Evolutionary conservation across 2,797 vertebrate genomes (phyloP).

Genomic region (Oryzias dopingdopingensis): DNA sequence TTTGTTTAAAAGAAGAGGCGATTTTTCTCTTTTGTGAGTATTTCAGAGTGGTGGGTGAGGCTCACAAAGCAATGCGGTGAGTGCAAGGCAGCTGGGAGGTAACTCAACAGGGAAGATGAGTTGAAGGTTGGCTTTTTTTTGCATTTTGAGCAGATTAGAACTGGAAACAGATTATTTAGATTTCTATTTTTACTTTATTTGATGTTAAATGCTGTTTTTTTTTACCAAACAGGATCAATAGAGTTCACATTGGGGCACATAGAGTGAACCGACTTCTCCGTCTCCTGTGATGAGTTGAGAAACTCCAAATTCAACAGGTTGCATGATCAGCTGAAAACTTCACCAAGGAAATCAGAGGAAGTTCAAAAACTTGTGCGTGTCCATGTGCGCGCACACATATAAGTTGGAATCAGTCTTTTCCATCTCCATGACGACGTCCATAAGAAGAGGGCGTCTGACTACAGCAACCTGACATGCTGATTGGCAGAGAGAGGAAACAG

Average conservation of each 20-base stretch:
- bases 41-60: slow-evolving; percentile 13
- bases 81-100: too few relatives aligned
- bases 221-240: not conserved
- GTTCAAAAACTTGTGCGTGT: slow-evolving; percentile 37
- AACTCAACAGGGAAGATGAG: too few relatives aligned
- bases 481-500: slow-evolving; percentile 72
- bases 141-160: not conserved
- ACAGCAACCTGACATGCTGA: slow-evolving; percentile 74
- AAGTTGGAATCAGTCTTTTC: slow-evolving; percentile 54
- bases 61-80: slow-evolving; percentile 13
- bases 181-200: slow-evolving; percentile 14
- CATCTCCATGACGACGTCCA: slow-evolving; percentile 81
- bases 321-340: slow-evolving; percentile 30
- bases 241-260: not conserved
- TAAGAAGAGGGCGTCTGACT: slow-evolving; percentile 75
- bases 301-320: slow-evolving; percentile 60
- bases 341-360: slow-evolving; percentile 12
- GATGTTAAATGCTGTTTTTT: not conserved
- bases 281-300: slow-evolving; percentile 10
- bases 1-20: slow-evolving; percentile 43
- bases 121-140: too few relatives aligned
- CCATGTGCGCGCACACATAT: slow-evolving; percentile 25
- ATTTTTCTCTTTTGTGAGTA: slow-evolving; percentile 5
- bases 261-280: not conserved
- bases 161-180: slow-evolving; percentile 4